A percentile compares a stretch with the other conserved stretches of the same genome.
Conservation (phyloP, 2,113 vertebrate species). For the Semnopithecus entellus region DNA sequence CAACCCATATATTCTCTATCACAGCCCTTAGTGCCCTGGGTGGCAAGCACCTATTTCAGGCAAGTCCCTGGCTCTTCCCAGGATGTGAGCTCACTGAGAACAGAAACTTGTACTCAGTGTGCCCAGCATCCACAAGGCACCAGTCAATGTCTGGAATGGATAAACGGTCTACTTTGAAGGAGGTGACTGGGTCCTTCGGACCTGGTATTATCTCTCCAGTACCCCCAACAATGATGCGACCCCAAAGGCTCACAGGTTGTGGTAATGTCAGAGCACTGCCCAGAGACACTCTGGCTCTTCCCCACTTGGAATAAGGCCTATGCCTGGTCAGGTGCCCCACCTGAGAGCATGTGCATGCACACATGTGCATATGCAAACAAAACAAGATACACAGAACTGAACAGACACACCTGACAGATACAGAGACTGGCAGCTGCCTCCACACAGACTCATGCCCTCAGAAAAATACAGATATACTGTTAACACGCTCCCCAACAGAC, state of each 20-base stretch:
- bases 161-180: neutral
- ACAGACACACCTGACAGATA: neutral
- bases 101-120: neutral
- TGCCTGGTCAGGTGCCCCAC: neutral
- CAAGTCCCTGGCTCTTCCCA: neutral
- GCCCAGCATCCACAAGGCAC: neutral
- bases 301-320: conserved; percentile 12
- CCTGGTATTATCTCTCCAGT: neutral
- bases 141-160: neutral
- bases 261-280: neutral
- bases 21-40: neutral
- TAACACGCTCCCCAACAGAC: neutral
- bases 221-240: neutral
- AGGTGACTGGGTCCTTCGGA: neutral
- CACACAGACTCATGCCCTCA: neutral
- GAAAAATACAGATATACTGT: neutral
- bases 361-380: neutral
- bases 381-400: conserved; percentile 3
- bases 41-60: neutral
- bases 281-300: neutral
- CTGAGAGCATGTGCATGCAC: conserved; percentile 38
- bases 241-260: conserved; percentile 1
- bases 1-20: neutral
- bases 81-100: neutral
- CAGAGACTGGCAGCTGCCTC: neutral